Evolutionary conservation across 1,140 invertebrate species (phyloP).

Genomic region (Lasioglossum albipes): DNA sequence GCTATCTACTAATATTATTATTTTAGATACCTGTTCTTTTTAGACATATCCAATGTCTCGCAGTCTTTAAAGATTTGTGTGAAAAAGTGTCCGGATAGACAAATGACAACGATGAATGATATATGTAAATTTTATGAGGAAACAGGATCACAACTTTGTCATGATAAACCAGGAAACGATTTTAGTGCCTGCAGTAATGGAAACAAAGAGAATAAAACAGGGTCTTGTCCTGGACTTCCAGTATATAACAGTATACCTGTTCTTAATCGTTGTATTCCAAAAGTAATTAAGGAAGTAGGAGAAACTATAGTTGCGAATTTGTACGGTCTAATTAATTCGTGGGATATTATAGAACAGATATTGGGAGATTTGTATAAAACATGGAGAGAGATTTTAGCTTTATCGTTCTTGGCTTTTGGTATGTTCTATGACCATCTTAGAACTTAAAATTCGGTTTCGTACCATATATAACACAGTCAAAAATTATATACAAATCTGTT

Average conservation of each 20-base stretch:
- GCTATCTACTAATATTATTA: constrained; percentile 27
- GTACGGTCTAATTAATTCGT: constrained; percentile 91
- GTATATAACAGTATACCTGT: constrained; percentile 88
- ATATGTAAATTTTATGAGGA: constrained; percentile 87
- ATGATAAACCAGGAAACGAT: constrained; percentile 80
- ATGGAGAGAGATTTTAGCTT: constrained; percentile 91
- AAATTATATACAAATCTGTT: constrained; percentile 69
- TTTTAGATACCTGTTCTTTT: constrained; percentile 89
- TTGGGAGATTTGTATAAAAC: constrained; percentile 92
- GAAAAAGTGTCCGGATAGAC: constrained; percentile 89
- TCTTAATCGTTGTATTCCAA: constrained; percentile 93
- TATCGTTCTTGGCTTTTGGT: constrained; percentile 91
- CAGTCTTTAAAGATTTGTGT: constrained; percentile 94
- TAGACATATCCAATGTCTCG: constrained; percentile 88
- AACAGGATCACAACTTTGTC: constrained; percentile 87
- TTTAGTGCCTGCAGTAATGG: constrained; percentile 75
- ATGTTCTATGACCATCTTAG: constrained; percentile 54
- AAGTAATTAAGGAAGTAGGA: constrained; percentile 82
- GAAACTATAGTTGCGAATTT: constrained; percentile 85
- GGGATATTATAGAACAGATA: constrained; percentile 93
- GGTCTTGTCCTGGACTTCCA: constrained; percentile 87
- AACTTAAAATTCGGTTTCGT: constrained; percentile 19
- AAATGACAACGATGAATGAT: constrained; percentile 84
- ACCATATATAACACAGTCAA: not conserved
- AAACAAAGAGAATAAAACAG: constrained; percentile 82